Evolutionary conservation across 2,888 invertebrate genomes (phyloP), one percentile per base, ranked within the genome.

Genomic region (Sinohyriopsis cumingii): DNA sequence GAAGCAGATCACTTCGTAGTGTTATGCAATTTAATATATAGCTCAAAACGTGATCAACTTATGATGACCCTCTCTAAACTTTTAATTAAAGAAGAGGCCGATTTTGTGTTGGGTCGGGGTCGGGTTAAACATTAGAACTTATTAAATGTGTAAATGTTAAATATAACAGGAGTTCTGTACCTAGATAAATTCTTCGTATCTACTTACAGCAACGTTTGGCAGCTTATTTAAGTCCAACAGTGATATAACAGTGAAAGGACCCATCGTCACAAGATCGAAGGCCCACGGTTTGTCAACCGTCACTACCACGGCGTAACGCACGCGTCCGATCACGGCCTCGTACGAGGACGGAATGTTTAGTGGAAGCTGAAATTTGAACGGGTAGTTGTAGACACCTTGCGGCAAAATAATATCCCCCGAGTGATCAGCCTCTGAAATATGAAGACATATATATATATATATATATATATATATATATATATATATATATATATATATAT

Each of bases 251-350:
- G 94, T 95, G 85, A 96, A 95, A 9, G 94, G 94, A 89, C 93
- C 93, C 91, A 95, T 95, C 62, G 93, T 93, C 81, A 95, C 95
- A 84, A 95, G 94, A 7, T 33, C 95, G 86, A 94, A 94, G 83
- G 94, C 94, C 93, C 95, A 95, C 9, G 95, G 94, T 24, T 95
- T 92, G 85, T 96, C 95, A n/a, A 96, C 91, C 0, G 93, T 93
- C 0, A 95, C 94, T 90, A 94, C 95, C 15, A 95, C 92, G 15
- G 93, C 93, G 86, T 96, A 96, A 28, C 95, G 92, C 55, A 96
- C 96, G 95, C 87, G 91, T 92, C 83, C 93, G 20, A 72, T 70
- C 3, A 25, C 56, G 18, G 82, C 83, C 69, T 86, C 85, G 69
- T 78, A 86, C 12, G 84, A 82, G 9, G 83, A 77, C 5, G 86